phyloP scores from a whole-genome alignment of 2,888 invertebrate genomes.

The Oscheius sp. region DNA sequence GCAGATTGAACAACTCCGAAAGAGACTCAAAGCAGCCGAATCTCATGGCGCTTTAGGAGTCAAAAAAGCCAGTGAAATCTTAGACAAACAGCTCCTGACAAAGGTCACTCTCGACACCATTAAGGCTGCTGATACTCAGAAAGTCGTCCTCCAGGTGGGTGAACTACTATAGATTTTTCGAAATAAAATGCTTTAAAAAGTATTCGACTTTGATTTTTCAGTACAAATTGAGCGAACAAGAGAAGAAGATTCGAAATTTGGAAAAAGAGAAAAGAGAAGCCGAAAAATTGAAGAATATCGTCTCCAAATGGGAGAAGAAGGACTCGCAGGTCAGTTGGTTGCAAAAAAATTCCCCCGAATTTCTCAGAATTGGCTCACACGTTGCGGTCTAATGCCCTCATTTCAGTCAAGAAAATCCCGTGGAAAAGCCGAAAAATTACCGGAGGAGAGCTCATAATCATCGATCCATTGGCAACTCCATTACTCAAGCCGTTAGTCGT shows the following conservation, averaged over 20 bases:
- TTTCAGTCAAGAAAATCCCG: background rate
- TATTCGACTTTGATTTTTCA: slow-evolving; percentile 22
- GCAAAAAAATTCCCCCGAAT: background rate
- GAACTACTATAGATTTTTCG: too few species aligned
- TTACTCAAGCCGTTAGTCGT: background rate
- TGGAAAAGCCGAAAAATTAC: too few species aligned
- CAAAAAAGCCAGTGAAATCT: slow-evolving; percentile 31
- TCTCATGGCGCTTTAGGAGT: slow-evolving; percentile 7
- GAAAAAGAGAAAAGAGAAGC: slow-evolving; percentile 48
- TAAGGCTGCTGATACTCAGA: slow-evolving; percentile 46
- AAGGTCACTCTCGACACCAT: slow-evolving; percentile 49
- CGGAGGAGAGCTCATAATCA: slow-evolving; percentile 1
- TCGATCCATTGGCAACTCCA: background rate
- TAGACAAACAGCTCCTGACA: slow-evolving; percentile 46
- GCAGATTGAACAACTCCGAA: slow-evolving; percentile 10
- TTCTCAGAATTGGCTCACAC: background rate
- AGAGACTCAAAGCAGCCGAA: slow-evolving; percentile 1
- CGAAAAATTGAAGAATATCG: slow-evolving; percentile 38
- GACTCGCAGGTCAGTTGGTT: background rate
- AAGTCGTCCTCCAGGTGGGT: slow-evolving; percentile 35
- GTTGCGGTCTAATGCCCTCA: background rate
- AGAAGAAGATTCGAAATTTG: slow-evolving; percentile 41
- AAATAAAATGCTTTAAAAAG: too few species aligned
- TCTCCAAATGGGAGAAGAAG: slow-evolving; percentile 43
- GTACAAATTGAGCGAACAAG: slow-evolving; percentile 45